These are phyloP conservation scores for Sturnus vulgaris DNA, from an alignment of 2,113 vertebrate species.

Conservation along the genomic window DNA sequence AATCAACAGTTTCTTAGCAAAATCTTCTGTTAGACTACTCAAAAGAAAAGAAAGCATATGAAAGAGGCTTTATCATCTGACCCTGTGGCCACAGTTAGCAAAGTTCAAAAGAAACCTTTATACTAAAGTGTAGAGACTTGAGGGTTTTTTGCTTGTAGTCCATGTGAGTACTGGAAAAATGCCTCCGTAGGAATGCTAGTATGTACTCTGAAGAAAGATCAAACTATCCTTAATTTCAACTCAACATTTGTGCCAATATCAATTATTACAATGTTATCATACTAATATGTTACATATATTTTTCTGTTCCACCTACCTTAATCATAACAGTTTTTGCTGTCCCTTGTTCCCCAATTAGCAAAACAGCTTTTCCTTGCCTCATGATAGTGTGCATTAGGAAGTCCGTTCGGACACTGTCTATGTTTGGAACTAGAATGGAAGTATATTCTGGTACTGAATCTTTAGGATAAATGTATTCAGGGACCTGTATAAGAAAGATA, in stretches of 20 bases:
- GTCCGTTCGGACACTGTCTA: constrained; percentile 81
- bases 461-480: constrained; percentile 79
- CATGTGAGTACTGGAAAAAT: background rate
- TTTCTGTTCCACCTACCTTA: constrained; percentile 68
- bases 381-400: constrained; percentile 80
- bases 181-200: background rate
- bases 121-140: background rate
- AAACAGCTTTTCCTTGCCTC: constrained; percentile 81
- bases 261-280: background rate
- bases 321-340: constrained; percentile 87
- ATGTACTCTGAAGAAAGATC: background rate
- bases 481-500: constrained; percentile 69
- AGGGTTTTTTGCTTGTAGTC: accelerated
- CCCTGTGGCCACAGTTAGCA: background rate
- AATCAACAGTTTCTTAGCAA: background rate
- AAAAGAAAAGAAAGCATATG: background rate
- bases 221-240: background rate
- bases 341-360: constrained; percentile 84
- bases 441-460: constrained; percentile 80
- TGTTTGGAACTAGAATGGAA: constrained; percentile 84
- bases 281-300: background rate
- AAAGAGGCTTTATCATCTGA: background rate
- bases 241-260: background rate
- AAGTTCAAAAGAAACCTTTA: background rate
- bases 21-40: background rate